Base-by-base conservation (phyloP, 1,140 invertebrate genomes). In the Leguminivora glycinivorella region DNA sequence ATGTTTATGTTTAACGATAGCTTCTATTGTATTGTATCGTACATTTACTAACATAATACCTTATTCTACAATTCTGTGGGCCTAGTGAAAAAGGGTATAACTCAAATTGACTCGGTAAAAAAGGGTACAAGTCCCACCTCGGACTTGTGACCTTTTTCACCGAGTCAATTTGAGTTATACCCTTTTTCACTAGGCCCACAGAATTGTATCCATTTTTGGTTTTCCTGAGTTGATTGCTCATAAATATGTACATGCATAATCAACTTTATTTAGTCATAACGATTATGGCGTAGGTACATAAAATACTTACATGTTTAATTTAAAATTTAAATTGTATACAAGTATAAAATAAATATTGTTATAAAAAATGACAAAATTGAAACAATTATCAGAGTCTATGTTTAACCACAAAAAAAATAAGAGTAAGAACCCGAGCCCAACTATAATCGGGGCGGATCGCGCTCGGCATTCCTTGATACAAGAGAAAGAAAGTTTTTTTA, bases 401-500 rank as follows among this genome's bases (percentile, higher is more conserved):
- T 63, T 63, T 63, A 63, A 63, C 26, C 12, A 17, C n/a, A 63
- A 63, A 63, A 29, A 29, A 31, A 26, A 14, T 38, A 25, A 26
- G 14, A 29, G 29, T 29, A 63, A 60, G 25, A 31, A 31, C 14
- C n/a, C 14, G 56, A 58, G 22, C n/a, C 56, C 56, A 58, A 25
- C 58, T 63, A 29, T 63, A 63, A 63, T 29, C 58, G 26, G 25
- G 26, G 58, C 58, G 58, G 25, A 63, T 63, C 58, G 4, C 14
- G 58, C 25, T 29, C 58, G 10, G 58, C 58, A 63, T 63, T 63
- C 58, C 58, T 31, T 5, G 6, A 31, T 22, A 9, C 17, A 63
- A 31, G 26, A 68, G 29, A 31, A 70, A 66, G 58, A 69, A 69
- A 26, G 5, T 4, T 26, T 78, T 80, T 83, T 78, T 77, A 52